A percentile compares a stretch with the other conserved stretches of the same genome.
Conservation (phyloP, 2,888 invertebrate species). For the Venusia cambrica region DNA sequence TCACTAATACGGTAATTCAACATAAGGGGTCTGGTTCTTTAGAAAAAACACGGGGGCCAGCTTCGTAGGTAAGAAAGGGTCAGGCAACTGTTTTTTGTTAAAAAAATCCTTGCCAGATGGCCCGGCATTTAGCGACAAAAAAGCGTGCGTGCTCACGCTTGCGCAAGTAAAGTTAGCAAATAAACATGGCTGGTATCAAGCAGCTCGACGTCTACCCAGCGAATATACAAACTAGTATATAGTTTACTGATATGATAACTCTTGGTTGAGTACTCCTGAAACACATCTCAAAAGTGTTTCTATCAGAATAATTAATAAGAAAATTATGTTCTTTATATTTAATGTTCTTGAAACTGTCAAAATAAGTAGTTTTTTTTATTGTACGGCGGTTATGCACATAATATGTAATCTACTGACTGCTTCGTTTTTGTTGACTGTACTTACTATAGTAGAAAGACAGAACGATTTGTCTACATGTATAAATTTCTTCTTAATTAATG, state of each 20-base stretch:
- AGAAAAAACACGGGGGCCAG: constrained; percentile 69
- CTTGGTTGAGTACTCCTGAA: no score
- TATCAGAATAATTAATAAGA: no score
- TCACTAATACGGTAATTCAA: constrained; percentile 78
- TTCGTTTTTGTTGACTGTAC: constrained; percentile 43
- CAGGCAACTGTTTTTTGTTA: constrained; percentile 69
- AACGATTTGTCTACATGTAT: constrained; percentile 66
- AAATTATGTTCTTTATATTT: no score
- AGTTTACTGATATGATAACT: no score
- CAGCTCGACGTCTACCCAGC: no score
- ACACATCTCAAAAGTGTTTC: no score
- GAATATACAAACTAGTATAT: no score
- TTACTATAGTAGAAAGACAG: constrained; percentile 39
- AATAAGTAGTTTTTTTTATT: not conserved
- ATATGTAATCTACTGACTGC: not conserved
- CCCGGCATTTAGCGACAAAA: constrained; percentile 75
- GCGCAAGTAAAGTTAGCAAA: constrained; percentile 55
- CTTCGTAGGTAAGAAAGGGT: constrained; percentile 76
- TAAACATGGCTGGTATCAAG: no score
- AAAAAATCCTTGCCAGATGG: constrained; percentile 78
- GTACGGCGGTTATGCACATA: no score
- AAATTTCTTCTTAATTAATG: constrained; percentile 75
- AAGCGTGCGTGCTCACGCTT: constrained; percentile 71
- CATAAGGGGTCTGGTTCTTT: constrained; percentile 64
- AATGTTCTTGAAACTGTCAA: no score